A percentile compares a stretch with the other conserved stretches of the same genome.
Conservation (phyloP, 2,888 invertebrate genomes). For the Zaprionus obscuricornis region DNA sequence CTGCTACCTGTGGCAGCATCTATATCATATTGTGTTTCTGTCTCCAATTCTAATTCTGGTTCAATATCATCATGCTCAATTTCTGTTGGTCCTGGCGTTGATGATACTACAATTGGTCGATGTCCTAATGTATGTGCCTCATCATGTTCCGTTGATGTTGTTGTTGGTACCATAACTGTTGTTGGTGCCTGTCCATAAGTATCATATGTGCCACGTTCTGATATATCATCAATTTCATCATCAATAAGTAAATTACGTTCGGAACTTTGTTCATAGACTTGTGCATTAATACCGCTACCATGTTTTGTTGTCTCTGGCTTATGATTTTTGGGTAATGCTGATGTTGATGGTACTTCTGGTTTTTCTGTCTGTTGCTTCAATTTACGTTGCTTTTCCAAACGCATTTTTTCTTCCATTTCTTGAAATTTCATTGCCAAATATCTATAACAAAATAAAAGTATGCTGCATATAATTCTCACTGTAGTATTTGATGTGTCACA, state of each 20-base stretch:
- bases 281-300: slow-evolving; percentile 73
- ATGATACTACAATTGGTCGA: slow-evolving; percentile 81
- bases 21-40: slow-evolving; percentile 24
- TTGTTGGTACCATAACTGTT: slow-evolving; percentile 52
- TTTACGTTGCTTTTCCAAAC: slow-evolving; percentile 86
- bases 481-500: slow-evolving; percentile 30
- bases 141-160: slow-evolving; percentile 27
- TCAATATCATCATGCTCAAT: slow-evolving; percentile 9
- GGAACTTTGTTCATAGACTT: slow-evolving; percentile 81
- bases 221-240: slow-evolving; percentile 80
- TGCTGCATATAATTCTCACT: no score
- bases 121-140: slow-evolving; percentile 66
- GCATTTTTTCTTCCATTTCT: slow-evolving; percentile 93
- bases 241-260: slow-evolving; percentile 82
- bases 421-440: slow-evolving; percentile 92
- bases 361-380: slow-evolving; percentile 76
- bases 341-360: slow-evolving; percentile 72
- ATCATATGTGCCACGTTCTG: slow-evolving; percentile 75
- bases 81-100: slow-evolving; percentile 64
- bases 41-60: slow-evolving; percentile 18
- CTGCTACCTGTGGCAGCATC: slow-evolving; percentile 30
- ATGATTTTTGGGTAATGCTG: slow-evolving; percentile 44
- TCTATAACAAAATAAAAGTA: slow-evolving; percentile 83
- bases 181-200: slow-evolving; percentile 60
- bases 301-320: slow-evolving; percentile 56